Base-by-base conservation (phyloP, 2,888 invertebrate genomes). In the Sepioteuthis lessoniana region DNA sequence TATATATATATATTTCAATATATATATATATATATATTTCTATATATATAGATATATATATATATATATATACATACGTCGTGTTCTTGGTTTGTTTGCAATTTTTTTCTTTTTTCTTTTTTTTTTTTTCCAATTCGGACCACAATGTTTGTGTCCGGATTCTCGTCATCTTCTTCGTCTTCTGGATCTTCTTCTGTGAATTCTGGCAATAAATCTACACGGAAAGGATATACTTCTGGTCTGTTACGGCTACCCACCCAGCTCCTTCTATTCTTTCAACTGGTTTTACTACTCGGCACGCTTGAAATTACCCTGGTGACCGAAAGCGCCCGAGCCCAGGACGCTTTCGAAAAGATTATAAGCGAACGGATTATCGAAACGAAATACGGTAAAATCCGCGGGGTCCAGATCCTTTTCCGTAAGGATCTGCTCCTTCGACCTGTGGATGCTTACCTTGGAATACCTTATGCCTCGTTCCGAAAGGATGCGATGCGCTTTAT, bases 401-500 rank as follows among this genome's bases (percentile, higher is more conserved):
- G 93, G 28, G 55, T 93, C 31, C 55, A 60, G 38, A n/a, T 35
- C 25, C 55, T 60, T 21, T 93, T 93, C 10, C 50, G 35, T 7
- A 50, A 93, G 60, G 92, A 92, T 31, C 55, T 50, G 28, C 50
- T 25, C 16, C 55, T 93, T n/a, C 50, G 60, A 35, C 55, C 93
- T 60, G 93, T 93, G 37, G 93, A 55, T 38, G 93, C 93, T 16
- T 93, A 93, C 93, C 93, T 93, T 16, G 93, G 93, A 60, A 60
- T 93, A 60, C 50, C 93, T 60, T 93, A 93, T 25, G 93, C 50
- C 37, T 93, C 93, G 0, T 60, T 93, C 50, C 47, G 50, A 93
- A 60, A 60, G 38, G 55, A 60, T 55, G 93, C 93, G 46, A 50
- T 93, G 60, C 93, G 93, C 19, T 93, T 93, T 38, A 93, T 93